Percentiles rank a stretch among this genome's conserved stretches.
Conservation (phyloP, 2,888 invertebrate species). For the Myopa tessellatipennis region DNA sequence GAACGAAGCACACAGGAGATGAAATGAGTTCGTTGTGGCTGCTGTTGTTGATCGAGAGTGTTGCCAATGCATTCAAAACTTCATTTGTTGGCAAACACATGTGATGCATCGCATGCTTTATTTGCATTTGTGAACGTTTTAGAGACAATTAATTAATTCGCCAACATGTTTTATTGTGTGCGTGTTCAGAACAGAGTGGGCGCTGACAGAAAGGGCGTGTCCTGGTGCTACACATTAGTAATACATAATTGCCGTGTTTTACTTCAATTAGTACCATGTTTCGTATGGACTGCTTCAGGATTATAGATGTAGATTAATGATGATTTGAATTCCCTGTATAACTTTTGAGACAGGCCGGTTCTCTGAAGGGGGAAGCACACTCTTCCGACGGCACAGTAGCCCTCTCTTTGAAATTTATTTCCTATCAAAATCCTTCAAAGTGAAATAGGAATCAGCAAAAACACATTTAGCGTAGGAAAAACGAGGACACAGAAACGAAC, state of each 20-base stretch:
- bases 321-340: too few species aligned
- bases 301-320: not conserved
- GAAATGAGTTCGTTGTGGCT: not conserved
- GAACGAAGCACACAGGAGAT: not conserved
- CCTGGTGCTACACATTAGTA: too few species aligned
- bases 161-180: constrained; percentile 56
- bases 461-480: not conserved
- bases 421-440: not conserved
- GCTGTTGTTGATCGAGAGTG: constrained; percentile 20
- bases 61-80: constrained; percentile 47
- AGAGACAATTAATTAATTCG: constrained; percentile 68
- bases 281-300: not conserved
- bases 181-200: not conserved
- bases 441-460: not conserved
- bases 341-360: too few species aligned
- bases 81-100: constrained; percentile 40
- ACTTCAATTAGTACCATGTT: not conserved
- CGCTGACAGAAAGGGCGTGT: not conserved
- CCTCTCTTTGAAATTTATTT: too few species aligned
- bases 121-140: constrained; percentile 47
- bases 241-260: too few species aligned
- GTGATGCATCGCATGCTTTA: constrained; percentile 8
- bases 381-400: too few species aligned
- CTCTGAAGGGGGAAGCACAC: too few species aligned
- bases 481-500: not conserved